Conservation (phyloP, 2,888 invertebrate species). For the Neocrepidodera transversa region DNA sequence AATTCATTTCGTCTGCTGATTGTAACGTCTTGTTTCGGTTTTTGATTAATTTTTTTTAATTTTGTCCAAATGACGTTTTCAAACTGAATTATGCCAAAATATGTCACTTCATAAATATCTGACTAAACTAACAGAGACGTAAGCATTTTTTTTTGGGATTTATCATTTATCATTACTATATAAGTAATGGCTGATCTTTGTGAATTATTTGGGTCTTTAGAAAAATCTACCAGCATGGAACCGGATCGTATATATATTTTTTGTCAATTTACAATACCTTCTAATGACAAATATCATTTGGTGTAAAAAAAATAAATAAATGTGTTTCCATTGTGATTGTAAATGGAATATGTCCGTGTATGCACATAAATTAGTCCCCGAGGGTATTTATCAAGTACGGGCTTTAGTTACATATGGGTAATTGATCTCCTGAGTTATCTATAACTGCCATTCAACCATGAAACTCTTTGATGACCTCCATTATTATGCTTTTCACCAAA, state of each 20-base stretch:
- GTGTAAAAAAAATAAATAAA: no score
- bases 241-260: no score
- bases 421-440: slow-evolving; percentile 3
- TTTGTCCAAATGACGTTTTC: neutral
- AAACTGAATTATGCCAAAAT: no score
- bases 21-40: neutral
- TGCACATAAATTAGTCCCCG: slow-evolving; percentile 3
- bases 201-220: no score
- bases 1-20: neutral
- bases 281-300: no score
- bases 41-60: neutral
- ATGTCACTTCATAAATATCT: no score
- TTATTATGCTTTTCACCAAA: neutral
- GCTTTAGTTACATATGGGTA: slow-evolving; percentile 7
- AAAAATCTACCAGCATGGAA: no score
- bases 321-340: neutral
- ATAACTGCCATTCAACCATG: neutral
- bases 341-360: neutral
- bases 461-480: neutral
- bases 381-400: slow-evolving; percentile 4
- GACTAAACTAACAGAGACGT: no score
- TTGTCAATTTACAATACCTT: no score
- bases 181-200: no score
- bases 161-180: no score
- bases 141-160: no score